Evolutionary conservation across 2,888 invertebrate genomes (phyloP), one percentile per base, ranked within the genome.

Genomic region (Laspeyria flexula): DNA sequence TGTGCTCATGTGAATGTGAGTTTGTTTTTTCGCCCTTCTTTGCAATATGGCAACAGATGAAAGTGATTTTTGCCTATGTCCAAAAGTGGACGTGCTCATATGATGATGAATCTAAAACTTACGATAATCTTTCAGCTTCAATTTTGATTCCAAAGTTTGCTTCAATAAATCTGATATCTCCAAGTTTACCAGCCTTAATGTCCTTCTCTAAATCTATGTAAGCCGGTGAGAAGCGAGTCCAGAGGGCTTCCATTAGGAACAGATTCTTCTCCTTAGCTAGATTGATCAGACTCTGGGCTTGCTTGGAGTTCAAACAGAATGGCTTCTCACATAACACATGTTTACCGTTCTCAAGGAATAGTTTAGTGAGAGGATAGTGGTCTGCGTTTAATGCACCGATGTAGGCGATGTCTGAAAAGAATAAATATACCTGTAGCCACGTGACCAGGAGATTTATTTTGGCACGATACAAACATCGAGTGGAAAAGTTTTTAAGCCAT

Each of bases 221-320:
- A 0, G 94, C 93, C 0, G 98, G 98, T 52, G 97, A 95, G 73
- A 94, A 97, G 29, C 98, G 93, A 0, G 96, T 96, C 98, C 98
- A 98, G n/a, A 97, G 93, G 0, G 95, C 98, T 93, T 97, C 97
- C 97, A 97, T 97, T 0, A 97, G 79, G 75, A 97, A 97, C 0
- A 96, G 80, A 3, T 96, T 95, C 71, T 96, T 96, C 21, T 92
- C 81, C 72, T 93, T 94, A 0, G 98, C 97, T 0, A 94, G 77
- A 12, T 93, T 88, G 9, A 97, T 86, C 34, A 99, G 86, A 62
- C 95, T 94, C 56, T 93, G 91, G 0, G 95, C 94, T 82, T 98
- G 95, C 69, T 95, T 95, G 37, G 93, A 89, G 81, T 97, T 97
- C 86, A 98, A 86, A 41, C 96, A 96, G 55, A 98, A 85, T 0